Percentiles rank a stretch among this genome's conserved stretches.
These are phyloP conservation scores for Ascaphus truei DNA, from an alignment of 2,113 vertebrate genomes.

Conservation along the genomic window DNA sequence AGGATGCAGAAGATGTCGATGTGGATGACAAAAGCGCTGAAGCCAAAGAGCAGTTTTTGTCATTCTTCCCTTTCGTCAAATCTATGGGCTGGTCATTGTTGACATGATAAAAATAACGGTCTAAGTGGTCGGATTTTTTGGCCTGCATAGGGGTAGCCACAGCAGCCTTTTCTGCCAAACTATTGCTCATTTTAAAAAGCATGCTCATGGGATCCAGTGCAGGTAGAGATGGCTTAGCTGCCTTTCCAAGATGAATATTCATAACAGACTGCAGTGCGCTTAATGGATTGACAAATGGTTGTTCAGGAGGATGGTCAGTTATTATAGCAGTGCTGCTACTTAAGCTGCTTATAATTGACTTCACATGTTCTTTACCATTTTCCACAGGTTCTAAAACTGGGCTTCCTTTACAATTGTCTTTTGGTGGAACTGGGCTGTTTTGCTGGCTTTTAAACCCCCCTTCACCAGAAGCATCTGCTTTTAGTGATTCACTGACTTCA, in stretches of 20 bases:
- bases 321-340: slow-evolving; percentile 93
- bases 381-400: slow-evolving; percentile 71
- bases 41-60: slow-evolving; percentile 83
- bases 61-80: slow-evolving; percentile 94
- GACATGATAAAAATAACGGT: slow-evolving; percentile 95
- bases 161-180: slow-evolving; percentile 92
- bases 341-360: slow-evolving; percentile 67
- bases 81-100: slow-evolving; percentile 96
- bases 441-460: slow-evolving; percentile 77
- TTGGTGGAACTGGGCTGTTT: slow-evolving; percentile 64
- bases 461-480: slow-evolving; percentile 73
- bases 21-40: slow-evolving; percentile 83
- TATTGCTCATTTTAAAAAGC: slow-evolving; percentile 99
- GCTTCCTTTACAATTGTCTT: slow-evolving; percentile 72
- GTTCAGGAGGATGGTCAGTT: slow-evolving; percentile 93
- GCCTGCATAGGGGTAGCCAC: slow-evolving; percentile 85
- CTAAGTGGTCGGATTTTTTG: slow-evolving; percentile 90
- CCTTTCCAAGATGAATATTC: slow-evolving; percentile 97
- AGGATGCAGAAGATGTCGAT: slow-evolving; percentile 84
- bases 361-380: slow-evolving; percentile 78
- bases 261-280: slow-evolving; percentile 98
- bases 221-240: slow-evolving; percentile 90
- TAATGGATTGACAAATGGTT: slow-evolving; percentile 95
- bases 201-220: slow-evolving; percentile 98
- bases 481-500: slow-evolving; percentile 75